Conservation (phyloP, 2,888 invertebrate species). For the Mantis religiosa region DNA sequence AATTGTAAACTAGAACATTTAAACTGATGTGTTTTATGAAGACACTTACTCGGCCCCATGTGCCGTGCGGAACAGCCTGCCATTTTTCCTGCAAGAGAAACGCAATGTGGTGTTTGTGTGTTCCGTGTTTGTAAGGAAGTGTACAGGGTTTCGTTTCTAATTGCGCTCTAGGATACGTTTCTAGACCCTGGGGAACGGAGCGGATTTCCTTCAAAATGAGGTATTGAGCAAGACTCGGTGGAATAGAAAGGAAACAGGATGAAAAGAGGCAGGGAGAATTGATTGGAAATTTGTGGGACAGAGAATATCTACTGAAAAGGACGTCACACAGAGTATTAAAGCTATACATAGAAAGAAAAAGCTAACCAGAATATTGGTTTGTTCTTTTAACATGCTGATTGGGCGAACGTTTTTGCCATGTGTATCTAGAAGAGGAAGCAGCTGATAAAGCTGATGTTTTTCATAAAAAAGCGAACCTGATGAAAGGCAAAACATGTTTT, state of each 20-base stretch:
- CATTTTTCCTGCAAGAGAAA: constrained; percentile 25
- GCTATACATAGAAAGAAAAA: not conserved
- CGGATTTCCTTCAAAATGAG: not conserved
- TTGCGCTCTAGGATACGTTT: not conserved
- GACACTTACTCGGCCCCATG: constrained; percentile 24
- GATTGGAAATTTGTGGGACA: not conserved
- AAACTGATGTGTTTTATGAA: not conserved
- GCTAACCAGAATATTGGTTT: not conserved
- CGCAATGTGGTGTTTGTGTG: not conserved
- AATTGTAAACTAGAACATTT: not conserved
- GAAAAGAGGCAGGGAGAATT: not conserved
- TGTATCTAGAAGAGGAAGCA: not conserved
- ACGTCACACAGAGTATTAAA: not conserved
- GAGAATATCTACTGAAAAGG: not conserved
- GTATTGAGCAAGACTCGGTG: not conserved
- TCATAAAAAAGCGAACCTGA: not conserved
- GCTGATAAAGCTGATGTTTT: not conserved
- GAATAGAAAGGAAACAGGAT: not conserved
- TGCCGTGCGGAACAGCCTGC: constrained; percentile 25
- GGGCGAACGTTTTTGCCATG: not conserved
- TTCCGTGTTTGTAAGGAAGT: not conserved
- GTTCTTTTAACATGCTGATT: not conserved
- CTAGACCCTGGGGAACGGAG: not conserved
- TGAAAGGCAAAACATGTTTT: not conserved
- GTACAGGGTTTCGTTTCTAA: not conserved